Conservation (phyloP, 2,888 invertebrate species). For the Bruchidius siliquastri region DNA sequence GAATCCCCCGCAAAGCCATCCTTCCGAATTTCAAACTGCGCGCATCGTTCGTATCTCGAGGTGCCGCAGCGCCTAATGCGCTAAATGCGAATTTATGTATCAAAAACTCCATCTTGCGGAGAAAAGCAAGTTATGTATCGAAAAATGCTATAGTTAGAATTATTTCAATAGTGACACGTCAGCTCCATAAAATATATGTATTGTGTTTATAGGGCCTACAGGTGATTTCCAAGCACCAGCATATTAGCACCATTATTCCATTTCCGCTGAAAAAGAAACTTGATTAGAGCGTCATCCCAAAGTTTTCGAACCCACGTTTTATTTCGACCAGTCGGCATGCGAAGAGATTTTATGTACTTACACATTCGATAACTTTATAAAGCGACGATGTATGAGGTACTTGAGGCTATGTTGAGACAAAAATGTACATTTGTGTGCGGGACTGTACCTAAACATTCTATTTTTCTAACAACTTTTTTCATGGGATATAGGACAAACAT, state of each 20-base stretch:
- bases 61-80: too few species aligned
- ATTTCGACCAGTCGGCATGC: neutral
- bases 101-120: too few species aligned
- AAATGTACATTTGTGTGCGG: neutral
- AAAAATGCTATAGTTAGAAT: too few species aligned
- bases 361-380: neutral
- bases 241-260: slow-evolving; percentile 40
- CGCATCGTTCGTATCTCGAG: too few species aligned
- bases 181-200: too few species aligned
- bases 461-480: neutral
- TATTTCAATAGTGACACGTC: too few species aligned
- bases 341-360: neutral
- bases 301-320: neutral
- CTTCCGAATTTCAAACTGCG: too few species aligned
- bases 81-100: too few species aligned
- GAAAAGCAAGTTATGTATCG: too few species aligned
- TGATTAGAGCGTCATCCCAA: neutral
- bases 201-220: slow-evolving; percentile 54
- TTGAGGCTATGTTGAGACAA: neutral
- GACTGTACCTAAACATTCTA: neutral
- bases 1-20: too few species aligned
- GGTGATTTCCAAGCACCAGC: slow-evolving; percentile 67
- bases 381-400: neutral
- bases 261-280: neutral
- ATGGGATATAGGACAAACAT: neutral